Conservation (phyloP, 2,113 vertebrate genomes). For the Grallaria varia region DNA sequence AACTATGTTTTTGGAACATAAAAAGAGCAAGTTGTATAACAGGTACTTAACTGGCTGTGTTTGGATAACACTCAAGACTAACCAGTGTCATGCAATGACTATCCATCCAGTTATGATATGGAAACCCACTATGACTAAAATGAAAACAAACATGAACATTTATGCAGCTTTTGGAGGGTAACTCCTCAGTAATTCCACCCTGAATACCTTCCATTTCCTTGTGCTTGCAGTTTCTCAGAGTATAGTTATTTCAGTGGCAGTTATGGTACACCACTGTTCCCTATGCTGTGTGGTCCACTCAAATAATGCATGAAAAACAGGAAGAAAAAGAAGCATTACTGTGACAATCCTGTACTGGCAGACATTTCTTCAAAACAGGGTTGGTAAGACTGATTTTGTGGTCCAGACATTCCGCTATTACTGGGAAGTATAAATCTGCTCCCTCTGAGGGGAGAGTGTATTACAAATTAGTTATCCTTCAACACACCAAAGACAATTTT, state of each 20-base stretch:
- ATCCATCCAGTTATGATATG: neutral
- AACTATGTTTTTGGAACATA: neutral
- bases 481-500: neutral
- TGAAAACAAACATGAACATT: neutral
- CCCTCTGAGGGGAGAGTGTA: neutral
- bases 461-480: conserved; percentile 2
- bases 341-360: neutral
- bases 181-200: neutral
- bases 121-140: neutral
- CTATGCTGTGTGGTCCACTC: conserved; percentile 17
- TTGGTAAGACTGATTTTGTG: conserved; percentile 23
- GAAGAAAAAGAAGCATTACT: neutral
- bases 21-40: neutral
- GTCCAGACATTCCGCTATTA: conserved; percentile 36
- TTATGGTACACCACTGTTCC: neutral
- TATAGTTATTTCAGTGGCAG: neutral
- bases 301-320: conserved; percentile 7
- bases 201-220: neutral
- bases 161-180: neutral
- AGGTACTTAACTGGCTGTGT: neutral
- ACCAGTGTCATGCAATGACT: neutral
- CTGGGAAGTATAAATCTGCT: conserved; percentile 3
- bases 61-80: neutral
- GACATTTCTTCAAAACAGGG: neutral
- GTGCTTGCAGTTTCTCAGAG: neutral